Evolutionary conservation across 2,888 invertebrate genomes (phyloP).

Genomic region (Phytoseiulus persimilis): DNA sequence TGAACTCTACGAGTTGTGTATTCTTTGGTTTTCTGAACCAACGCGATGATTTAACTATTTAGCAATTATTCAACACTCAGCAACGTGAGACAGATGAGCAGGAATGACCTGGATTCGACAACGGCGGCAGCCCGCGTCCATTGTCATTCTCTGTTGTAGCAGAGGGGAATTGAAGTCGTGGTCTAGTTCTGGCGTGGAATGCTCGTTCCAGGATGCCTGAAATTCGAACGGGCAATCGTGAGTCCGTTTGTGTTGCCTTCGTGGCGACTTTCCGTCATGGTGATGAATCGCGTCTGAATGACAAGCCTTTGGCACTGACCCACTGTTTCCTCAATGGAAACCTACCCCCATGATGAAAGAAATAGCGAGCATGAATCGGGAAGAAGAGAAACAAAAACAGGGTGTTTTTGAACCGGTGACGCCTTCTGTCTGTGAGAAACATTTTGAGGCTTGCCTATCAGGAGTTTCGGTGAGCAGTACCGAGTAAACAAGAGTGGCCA

Average conservation of each 20-base stretch:
- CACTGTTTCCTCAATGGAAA: not conserved
- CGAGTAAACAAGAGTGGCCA: not conserved
- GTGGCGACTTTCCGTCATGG: not conserved
- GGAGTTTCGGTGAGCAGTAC: not conserved
- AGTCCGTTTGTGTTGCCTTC: not conserved
- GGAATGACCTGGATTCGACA: not conserved
- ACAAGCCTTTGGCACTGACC: not conserved
- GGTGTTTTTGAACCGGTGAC: not conserved
- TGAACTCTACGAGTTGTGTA: not conserved
- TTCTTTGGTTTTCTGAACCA: not conserved
- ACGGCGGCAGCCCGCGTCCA: not conserved
- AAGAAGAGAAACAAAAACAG: not conserved
- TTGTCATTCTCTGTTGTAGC: not conserved
- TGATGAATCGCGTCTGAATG: not conserved
- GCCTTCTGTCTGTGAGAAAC: not conserved
- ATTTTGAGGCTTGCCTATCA: not conserved
- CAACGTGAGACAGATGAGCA: not conserved
- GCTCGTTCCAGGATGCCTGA: not conserved
- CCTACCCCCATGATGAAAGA: not conserved
- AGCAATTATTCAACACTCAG: not conserved
- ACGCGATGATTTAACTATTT: not conserved
- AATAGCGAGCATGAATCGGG: not conserved
- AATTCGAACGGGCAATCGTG: not conserved
- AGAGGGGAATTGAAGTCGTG: not conserved
- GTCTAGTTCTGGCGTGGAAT: not conserved